These are phyloP conservation scores for Drosophila kikkawai DNA, from an alignment of 1,140 invertebrate genomes.

Conservation along the genomic window DNA sequence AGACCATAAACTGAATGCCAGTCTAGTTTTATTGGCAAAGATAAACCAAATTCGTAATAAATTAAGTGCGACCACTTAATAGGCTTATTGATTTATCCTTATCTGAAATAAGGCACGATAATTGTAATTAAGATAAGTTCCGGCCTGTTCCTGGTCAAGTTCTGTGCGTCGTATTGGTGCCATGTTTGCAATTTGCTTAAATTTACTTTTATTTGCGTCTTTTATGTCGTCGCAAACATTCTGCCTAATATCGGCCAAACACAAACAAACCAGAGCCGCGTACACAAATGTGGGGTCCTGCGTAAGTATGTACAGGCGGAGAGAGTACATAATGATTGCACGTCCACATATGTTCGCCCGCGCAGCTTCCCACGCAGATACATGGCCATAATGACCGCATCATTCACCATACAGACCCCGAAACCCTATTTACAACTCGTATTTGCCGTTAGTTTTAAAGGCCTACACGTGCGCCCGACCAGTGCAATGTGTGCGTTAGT, in stretches of 20 bases:
- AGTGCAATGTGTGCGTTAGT: constrained; percentile 29
- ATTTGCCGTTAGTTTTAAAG: constrained; percentile 77
- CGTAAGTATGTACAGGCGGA: constrained; percentile 4
- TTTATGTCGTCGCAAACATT: constrained; percentile 67
- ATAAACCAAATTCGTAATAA: constrained; percentile 19
- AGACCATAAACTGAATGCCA: neutral
- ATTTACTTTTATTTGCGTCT: constrained; percentile 68
- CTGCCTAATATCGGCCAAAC: constrained; percentile 46
- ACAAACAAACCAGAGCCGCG: constrained; percentile 21
- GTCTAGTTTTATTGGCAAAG: constrained; percentile 11
- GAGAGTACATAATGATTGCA: constrained; percentile 48
- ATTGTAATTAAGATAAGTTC: constrained; percentile 21
- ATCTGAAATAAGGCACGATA: constrained; percentile 11
- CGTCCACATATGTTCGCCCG: constrained; percentile 28
- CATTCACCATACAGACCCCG: constrained; percentile 55
- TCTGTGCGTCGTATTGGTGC: constrained; percentile 35
- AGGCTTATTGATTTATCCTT: constrained; percentile 22
- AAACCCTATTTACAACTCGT: constrained; percentile 68
- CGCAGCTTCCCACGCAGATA: constrained; percentile 38
- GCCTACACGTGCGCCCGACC: constrained; percentile 66
- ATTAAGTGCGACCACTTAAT: constrained; percentile 20
- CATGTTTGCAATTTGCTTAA: constrained; percentile 47
- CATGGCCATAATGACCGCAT: constrained; percentile 54
- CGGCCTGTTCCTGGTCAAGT: constrained; percentile 24
- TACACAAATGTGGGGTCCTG: constrained; percentile 23